Evolutionary conservation across 2,888 invertebrate genomes (phyloP), one percentile per base, ranked within the genome.

Genomic region (Scaptomyza reducta): DNA sequence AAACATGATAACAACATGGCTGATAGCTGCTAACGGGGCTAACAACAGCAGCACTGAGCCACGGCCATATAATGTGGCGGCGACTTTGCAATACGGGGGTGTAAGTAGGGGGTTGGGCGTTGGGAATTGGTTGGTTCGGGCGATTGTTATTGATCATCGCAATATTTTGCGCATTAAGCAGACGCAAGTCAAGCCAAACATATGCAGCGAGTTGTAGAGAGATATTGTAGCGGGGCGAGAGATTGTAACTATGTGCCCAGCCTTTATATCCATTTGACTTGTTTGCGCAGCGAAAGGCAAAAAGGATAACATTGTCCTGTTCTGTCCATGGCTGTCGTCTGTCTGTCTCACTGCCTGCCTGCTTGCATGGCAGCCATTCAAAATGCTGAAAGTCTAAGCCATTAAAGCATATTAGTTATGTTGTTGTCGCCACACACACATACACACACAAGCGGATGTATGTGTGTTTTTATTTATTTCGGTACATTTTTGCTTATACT

Each of bases 91-190:
- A 60, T 58, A n/a, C n/a, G n/a, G n/a, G n/a, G n/a, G n/a, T 38
- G 27, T 14, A n/a, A 18, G 42, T 6, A 3, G 5, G 14, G 33
- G 45, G 47, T n/a, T 35, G 25, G 42, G 14, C 1, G 33, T 35
- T n/a, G 14, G n/a, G 22, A n/a, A 3, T 10, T 40, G 40, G 40
- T 10, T 31, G 35, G 16, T 46, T 27, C 60, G 57, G 60, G 69
- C 85, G 85, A 87, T 82, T 84, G 87, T 88, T 84, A 84, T 84
- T 84, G 84, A 84, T 84, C 88, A 84, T 82, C 80, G 88, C 88
- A 84, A 84, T 84, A 84, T 84, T 84, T 84, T 84, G 80, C 80
- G 88, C 88, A 88, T 84, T 84, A 84, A 88, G 88, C 78, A 79
- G 83, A 60, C 79, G 77, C 83, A 66, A 76, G 80, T 68, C 83